Conservation (phyloP, 2,113 vertebrate genomes). For the Hipposideros armiger region DNA sequence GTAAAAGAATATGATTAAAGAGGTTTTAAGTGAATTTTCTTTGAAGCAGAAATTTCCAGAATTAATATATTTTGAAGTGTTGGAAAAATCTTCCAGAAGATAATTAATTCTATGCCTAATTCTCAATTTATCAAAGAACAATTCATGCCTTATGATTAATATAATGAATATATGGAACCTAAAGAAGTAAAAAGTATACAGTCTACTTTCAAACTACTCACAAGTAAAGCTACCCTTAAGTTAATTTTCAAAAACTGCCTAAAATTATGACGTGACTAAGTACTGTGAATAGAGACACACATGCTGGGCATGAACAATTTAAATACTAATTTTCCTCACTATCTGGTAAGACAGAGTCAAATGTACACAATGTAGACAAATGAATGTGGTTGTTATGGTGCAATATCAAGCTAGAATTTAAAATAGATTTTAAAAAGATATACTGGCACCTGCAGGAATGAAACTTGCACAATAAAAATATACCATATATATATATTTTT, state of each 20-base stretch:
- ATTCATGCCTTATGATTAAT: not conserved
- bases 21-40: not conserved
- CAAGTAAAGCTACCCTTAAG: not conserved
- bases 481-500: no score
- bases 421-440: slow-evolving; percentile 9
- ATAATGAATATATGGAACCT: not conserved
- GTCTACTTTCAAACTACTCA: not conserved
- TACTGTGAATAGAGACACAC: not conserved
- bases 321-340: not conserved
- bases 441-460: not conserved
- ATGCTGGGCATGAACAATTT: not conserved
- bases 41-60: not conserved
- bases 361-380: not conserved
- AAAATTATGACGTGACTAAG: not conserved
- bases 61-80: not conserved
- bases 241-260: slow-evolving; percentile 12
- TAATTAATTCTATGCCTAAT: not conserved
- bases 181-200: not conserved
- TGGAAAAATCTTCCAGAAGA: not conserved
- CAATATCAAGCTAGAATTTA: not conserved
- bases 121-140: not conserved
- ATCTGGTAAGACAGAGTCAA: not conserved
- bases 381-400: not conserved
- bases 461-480: not conserved
- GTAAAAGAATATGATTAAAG: no score